These are phyloP conservation scores for Cyclopterus lumpus DNA, from an alignment of 2,797 vertebrate species.

Conservation along the genomic window DNA sequence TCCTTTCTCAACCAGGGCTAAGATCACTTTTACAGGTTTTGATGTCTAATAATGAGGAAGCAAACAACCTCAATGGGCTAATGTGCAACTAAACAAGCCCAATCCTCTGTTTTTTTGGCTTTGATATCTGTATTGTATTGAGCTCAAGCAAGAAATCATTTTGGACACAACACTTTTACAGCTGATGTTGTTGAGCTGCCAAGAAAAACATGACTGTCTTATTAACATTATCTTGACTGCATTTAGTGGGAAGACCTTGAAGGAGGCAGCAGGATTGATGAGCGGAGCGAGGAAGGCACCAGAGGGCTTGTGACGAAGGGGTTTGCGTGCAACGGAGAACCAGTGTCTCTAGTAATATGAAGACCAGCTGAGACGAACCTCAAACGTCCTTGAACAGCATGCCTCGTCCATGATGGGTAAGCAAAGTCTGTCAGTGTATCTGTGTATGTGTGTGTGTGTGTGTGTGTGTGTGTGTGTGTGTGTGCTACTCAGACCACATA, in stretches of 20 bases:
- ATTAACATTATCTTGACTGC: slow-evolving; percentile 39
- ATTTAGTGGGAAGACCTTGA: slow-evolving; percentile 32
- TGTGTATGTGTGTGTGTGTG: slow-evolving; percentile 14
- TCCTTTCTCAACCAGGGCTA: slow-evolving; percentile 16
- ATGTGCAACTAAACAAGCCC: slow-evolving; percentile 16
- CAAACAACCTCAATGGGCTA: slow-evolving; percentile 19
- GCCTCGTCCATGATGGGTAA: slow-evolving; percentile 39
- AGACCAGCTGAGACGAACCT: slow-evolving; percentile 70
- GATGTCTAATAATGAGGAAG: slow-evolving; percentile 31
- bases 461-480: slow-evolving; percentile 31
- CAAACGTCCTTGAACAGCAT: slow-evolving; percentile 56
- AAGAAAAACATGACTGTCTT: slow-evolving; percentile 50
- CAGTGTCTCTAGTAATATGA: slow-evolving; percentile 61
- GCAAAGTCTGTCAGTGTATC: slow-evolving; percentile 21
- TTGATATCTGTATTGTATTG: slow-evolving; percentile 18
- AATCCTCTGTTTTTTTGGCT: slow-evolving; percentile 26
- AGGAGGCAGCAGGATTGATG: slow-evolving; percentile 18
- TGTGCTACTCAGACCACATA: slow-evolving; percentile 31
- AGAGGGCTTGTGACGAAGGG: slow-evolving; percentile 43
- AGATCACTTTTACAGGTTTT: slow-evolving; percentile 21
- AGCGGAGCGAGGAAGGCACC: slow-evolving; percentile 20
- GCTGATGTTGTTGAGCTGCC: slow-evolving; percentile 41
- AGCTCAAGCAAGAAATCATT: slow-evolving; percentile 37
- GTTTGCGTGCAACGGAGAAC: slow-evolving; percentile 58
- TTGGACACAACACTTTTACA: slow-evolving; percentile 33